Evolutionary conservation across 1,140 invertebrate species (phyloP).

Genomic region (Pseudomyrmex flavicornis): DNA sequence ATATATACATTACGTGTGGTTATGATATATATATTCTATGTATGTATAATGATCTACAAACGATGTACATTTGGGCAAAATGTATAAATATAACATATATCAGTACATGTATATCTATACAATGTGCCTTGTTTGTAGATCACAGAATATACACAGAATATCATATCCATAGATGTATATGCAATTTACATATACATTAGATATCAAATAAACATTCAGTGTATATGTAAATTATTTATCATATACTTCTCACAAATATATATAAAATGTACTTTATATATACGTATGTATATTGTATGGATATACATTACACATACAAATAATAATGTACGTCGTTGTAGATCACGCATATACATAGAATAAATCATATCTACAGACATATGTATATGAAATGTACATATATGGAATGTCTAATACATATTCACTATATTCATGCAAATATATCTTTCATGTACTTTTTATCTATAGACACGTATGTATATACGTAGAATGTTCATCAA

Average conservation of each 20-base stretch:
- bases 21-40: background rate
- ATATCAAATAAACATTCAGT: conserved; percentile 1
- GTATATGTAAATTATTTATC: conserved; percentile 9
- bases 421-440: too few relatives aligned
- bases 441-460: background rate
- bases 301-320: background rate
- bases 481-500: conserved; percentile 3
- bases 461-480: background rate
- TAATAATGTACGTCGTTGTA: too few relatives aligned
- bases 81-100: background rate
- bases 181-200: conserved; percentile 7
- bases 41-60: conserved; percentile 1
- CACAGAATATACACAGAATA: background rate
- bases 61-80: background rate
- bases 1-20: background rate
- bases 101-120: background rate
- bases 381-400: background rate
- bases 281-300: background rate
- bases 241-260: background rate
- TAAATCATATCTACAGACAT: too few relatives aligned
- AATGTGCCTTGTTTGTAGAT: conserved; percentile 1
- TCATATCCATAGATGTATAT: background rate
- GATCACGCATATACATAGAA: too few relatives aligned
- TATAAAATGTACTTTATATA: background rate
- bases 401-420: background rate